Evolutionary conservation across 2,888 invertebrate species (phyloP), one percentile per base, ranked within the genome.

Genomic region (Isoperla grammatica): DNA sequence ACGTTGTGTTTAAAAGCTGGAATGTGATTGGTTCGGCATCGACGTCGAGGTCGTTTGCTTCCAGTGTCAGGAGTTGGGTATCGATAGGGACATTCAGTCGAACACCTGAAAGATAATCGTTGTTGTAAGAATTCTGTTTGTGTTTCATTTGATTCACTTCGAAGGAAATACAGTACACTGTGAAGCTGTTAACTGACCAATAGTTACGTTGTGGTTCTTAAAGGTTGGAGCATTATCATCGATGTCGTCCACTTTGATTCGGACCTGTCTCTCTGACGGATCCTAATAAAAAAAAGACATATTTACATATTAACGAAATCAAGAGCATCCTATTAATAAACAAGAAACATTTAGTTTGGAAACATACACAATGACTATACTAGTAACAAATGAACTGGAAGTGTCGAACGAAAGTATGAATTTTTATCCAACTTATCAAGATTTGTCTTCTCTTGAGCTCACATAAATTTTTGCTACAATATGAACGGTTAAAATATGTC

Each of bases 201-300:
- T 75, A 0, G 87, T 86, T 62, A 84, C 73, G 45, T 80, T 79
- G 63, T 83, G 81, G 2, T 80, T 77, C 40, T 76, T 77, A 62
- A 90, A 90, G 64, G 79, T 75, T 0, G 89, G 89, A 37, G 83
- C 71, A 69, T 90, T 88, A 66, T 90, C 90, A 67, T 90, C 89
- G 15, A 88, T 78, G 65, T 90, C 90, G 1, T 81, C 64, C 0
- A 90, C 75, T 68, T 79, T 81, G 1, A 90, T 76, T 0, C 81
- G 69, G 0, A 88, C 75, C 70, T 85, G 84, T 2, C 84, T 77
- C 71, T 87, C 86, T 1, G 86, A 83, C 0, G 84, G 81, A 68
- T 88, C 87, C 75, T 85, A 76, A 2, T 76, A 50, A 53, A 62
- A 39, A 58, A 56, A 39, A 42, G 59, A 29, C 43, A 29, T 57